Conservation (phyloP, 2,113 vertebrate genomes). For the Piliocolobus tephrosceles region DNA sequence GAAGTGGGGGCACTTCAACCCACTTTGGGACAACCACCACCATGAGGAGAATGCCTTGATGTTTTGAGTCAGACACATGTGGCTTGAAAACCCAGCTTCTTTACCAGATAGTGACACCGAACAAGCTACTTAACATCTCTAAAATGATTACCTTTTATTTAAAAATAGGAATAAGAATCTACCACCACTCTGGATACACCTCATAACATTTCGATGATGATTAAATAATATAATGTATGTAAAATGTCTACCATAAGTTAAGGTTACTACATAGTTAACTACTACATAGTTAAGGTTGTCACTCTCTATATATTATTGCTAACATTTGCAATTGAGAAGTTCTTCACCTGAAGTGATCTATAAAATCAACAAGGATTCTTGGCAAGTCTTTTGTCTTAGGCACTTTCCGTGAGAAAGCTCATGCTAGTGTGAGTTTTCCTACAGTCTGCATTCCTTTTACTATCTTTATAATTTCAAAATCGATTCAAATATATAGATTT, state of each 20-base stretch:
- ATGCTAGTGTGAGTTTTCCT: neutral
- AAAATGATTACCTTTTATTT: neutral
- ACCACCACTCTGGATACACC: neutral
- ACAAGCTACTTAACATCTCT: neutral
- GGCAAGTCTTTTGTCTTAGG: neutral
- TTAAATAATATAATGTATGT: neutral
- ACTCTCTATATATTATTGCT: neutral
- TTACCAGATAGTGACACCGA: neutral
- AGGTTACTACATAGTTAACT: neutral
- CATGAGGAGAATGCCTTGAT: neutral
- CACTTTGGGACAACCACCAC: neutral
- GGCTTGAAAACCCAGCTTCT: neutral
- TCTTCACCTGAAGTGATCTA: neutral
- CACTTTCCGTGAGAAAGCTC: neutral
- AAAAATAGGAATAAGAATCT: neutral
- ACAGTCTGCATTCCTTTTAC: neutral
- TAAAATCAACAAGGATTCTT: slow-evolving; percentile 4
- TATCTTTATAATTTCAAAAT: slow-evolving; percentile 14
- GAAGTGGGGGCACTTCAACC: neutral
- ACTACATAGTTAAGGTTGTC: neutral
- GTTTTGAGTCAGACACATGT: neutral
- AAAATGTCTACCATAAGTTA: neutral
- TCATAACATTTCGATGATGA: neutral
- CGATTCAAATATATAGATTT: neutral
- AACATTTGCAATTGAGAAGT: neutral